Percentiles rank a stretch among this genome's conserved stretches.
Conservation (phyloP, 1,140 invertebrate genomes). For the Euura lappo region DNA sequence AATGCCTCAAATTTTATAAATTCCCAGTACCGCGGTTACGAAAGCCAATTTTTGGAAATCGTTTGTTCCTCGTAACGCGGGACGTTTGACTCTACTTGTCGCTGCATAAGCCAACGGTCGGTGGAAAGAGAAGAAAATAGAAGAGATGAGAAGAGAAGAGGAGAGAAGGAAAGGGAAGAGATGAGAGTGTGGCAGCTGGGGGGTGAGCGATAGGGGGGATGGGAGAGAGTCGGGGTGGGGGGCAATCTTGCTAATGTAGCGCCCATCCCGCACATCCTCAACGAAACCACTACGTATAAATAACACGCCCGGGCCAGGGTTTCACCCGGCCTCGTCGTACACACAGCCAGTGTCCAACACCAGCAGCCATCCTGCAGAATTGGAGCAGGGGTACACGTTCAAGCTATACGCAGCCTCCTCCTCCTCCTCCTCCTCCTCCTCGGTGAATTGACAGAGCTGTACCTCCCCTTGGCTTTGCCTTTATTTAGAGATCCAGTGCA, state of each 20-base stretch:
- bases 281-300: constrained; percentile 49
- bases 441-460: constrained; percentile 44
- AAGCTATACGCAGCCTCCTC: constrained; percentile 2
- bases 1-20: too few relatives aligned
- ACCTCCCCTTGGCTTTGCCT: constrained; percentile 5
- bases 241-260: constrained; percentile 50
- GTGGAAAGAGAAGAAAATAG: too few relatives aligned
- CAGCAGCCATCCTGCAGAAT: constrained; percentile 6
- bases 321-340: constrained; percentile 28
- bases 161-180: neutral
- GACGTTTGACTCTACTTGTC: constrained; percentile 6
- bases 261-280: constrained; percentile 37
- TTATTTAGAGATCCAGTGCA: too few relatives aligned
- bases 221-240: neutral
- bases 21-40: too few relatives aligned
- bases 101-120: neutral
- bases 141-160: too few relatives aligned
- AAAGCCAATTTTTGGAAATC: too few relatives aligned
- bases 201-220: constrained; percentile 8
- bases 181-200: constrained; percentile 1
- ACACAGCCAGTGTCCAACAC: constrained; percentile 15
- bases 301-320: constrained; percentile 43
- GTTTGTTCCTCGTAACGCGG: neutral
- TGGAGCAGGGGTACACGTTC: neutral
- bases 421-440: constrained; percentile 35